phyloP scores from a whole-genome alignment of 2,888 invertebrate genomes.

The Stomorhina lunata region DNA sequence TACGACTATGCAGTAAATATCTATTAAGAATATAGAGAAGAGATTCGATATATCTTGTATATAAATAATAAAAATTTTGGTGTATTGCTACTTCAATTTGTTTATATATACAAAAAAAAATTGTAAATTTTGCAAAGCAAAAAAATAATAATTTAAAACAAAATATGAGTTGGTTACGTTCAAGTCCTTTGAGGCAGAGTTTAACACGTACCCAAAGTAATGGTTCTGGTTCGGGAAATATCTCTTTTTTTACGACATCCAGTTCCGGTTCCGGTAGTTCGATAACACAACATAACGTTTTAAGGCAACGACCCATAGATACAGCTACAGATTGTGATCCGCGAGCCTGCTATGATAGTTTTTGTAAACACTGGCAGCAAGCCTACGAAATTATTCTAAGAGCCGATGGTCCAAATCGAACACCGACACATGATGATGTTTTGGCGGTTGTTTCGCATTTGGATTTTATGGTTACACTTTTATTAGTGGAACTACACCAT shows the following conservation, averaged over 20 bases:
- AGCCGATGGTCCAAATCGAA: conserved; percentile 82
- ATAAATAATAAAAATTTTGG: no score
- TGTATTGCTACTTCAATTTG: no score
- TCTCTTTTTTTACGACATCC: conserved; percentile 56
- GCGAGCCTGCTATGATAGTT: conserved; percentile 94
- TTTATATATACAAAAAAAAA: not conserved
- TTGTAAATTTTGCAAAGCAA: not conserved
- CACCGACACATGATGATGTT: conserved; percentile 90
- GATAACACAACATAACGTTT: conserved; percentile 58
- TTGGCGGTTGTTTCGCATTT: conserved; percentile 94
- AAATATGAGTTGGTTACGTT: conserved; percentile 87
- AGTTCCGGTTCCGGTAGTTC: conserved; percentile 46
- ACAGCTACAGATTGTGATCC: conserved; percentile 89
- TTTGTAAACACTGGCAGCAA: conserved; percentile 97
- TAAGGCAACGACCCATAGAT: conserved; percentile 83
- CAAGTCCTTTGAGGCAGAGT: conserved; percentile 80
- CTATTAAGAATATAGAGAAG: not conserved
- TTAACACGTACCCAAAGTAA: conserved; percentile 80
- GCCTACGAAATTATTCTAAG: conserved; percentile 90
- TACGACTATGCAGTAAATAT: conserved; percentile 20
- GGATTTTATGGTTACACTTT: conserved; percentile 92
- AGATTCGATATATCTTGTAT: conserved; percentile 38
- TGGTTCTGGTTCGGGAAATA: conserved; percentile 73
- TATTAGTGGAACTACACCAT: conserved; percentile 90
- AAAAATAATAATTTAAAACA: not conserved